These are phyloP conservation scores for Drosophila varians DNA, from an alignment of 1,140 invertebrate genomes.

Conservation along the genomic window DNA sequence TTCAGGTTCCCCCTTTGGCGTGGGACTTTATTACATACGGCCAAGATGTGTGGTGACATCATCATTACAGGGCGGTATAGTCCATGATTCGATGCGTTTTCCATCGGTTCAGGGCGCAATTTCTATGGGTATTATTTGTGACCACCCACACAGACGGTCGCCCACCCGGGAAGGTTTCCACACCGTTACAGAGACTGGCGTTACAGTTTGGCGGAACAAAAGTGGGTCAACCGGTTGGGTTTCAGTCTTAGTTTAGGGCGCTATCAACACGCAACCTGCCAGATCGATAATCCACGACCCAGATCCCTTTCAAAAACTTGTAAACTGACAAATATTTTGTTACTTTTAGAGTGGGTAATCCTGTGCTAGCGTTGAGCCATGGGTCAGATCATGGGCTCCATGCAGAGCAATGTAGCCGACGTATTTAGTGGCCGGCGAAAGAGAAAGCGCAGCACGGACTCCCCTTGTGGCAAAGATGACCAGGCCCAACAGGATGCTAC, in stretches of 20 bases:
- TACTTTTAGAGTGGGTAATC: constrained; percentile 5
- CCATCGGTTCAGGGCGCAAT: not conserved
- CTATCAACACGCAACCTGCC: constrained; percentile 58
- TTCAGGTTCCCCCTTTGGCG: not conserved
- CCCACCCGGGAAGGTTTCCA: constrained; percentile 33
- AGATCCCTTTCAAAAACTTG: constrained; percentile 1
- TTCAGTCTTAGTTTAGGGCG: constrained; percentile 11
- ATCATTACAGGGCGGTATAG: constrained; percentile 30
- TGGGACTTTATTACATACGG: constrained; percentile 12
- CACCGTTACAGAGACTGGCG: constrained; percentile 8
- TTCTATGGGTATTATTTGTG: constrained; percentile 6
- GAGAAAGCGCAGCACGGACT: constrained; percentile 70
- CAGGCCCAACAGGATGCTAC: constrained; percentile 35
- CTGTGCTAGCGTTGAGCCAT: constrained; percentile 28
- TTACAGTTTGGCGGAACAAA: constrained; percentile 28
- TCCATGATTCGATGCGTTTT: constrained; percentile 23
- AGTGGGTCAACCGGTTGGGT: constrained; percentile 57
- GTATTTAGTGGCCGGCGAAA: constrained; percentile 68
- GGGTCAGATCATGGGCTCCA: constrained; percentile 72
- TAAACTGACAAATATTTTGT: not conserved
- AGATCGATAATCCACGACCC: constrained; percentile 34
- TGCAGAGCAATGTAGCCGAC: constrained; percentile 68
- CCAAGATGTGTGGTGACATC: constrained; percentile 49
- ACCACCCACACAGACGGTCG: constrained; percentile 2
- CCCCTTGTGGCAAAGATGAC: constrained; percentile 41